A percentile compares a stretch with the other conserved stretches of the same genome.
These are phyloP conservation scores for Salvelinus sp. DNA, from an alignment of 2,113 vertebrate genomes.

Conservation along the genomic window DNA sequence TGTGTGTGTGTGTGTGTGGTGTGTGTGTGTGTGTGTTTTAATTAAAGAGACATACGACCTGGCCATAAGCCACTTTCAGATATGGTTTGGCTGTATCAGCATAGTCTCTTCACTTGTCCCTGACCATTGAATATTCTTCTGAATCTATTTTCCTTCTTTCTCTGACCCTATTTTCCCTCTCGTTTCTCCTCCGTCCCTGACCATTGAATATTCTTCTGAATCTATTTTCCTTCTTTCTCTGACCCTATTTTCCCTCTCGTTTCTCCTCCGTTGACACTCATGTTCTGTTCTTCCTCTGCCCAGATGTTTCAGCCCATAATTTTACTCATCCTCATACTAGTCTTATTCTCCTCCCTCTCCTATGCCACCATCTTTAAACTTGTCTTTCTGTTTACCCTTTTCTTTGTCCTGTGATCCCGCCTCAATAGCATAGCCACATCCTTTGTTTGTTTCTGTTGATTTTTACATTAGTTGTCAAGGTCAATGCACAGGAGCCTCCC, in stretches of 20 bases:
- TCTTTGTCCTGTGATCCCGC: constrained; percentile 92
- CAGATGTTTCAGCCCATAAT: constrained; percentile 99
- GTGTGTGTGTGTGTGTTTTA: not conserved
- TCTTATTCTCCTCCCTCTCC: constrained; percentile 98
- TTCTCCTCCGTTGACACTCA: constrained; percentile 64
- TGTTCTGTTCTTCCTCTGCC: constrained; percentile 60
- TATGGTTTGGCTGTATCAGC: not conserved
- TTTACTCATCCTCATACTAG: constrained; percentile 99
- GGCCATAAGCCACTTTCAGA: too few relatives aligned
- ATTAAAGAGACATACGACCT: not conserved
- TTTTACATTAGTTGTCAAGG: constrained; percentile 88
- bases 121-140: constrained; percentile 4
- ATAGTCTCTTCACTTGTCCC: not conserved
- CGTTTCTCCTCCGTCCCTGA: constrained; percentile 58
- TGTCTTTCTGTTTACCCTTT: constrained; percentile 95
- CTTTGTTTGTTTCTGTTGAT: constrained; percentile 78
- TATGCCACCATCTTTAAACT: constrained; percentile 99
- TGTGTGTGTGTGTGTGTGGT: too few relatives aligned
- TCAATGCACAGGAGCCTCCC: constrained; percentile 85
- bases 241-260: constrained; percentile 37
- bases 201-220: constrained; percentile 2
- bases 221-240: constrained; percentile 28
- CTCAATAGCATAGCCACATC: constrained; percentile 38
- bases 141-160: constrained; percentile 28
- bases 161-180: constrained; percentile 32